A percentile compares a stretch with the other conserved stretches of the same genome.
These are phyloP conservation scores for Macrotis lagotis DNA, from an alignment of 2,113 vertebrate species.

Conservation along the genomic window DNA sequence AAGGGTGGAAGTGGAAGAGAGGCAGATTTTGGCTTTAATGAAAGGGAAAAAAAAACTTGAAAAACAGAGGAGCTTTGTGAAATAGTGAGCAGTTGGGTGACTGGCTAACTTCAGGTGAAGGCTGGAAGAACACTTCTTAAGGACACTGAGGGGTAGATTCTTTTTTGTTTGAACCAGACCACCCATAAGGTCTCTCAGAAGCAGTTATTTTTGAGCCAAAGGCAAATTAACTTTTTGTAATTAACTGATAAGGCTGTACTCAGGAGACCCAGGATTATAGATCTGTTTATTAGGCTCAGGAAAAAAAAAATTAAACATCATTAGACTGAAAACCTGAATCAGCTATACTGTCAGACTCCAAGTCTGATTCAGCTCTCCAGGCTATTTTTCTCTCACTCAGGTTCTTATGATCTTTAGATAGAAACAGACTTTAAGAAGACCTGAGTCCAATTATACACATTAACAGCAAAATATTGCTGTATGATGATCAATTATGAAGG, in stretches of 20 bases:
- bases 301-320: neutral
- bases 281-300: neutral
- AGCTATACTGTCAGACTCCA: neutral
- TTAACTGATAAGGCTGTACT: neutral
- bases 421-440: too few species aligned
- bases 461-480: too few species aligned
- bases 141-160: neutral
- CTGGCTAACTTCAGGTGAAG: neutral
- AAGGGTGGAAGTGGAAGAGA: neutral
- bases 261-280: neutral
- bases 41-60: neutral
- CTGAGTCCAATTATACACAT: too few species aligned
- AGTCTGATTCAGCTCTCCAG: neutral
- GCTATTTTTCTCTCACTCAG: neutral
- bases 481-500: too few species aligned
- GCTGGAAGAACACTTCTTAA: neutral
- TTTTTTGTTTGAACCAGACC: neutral
- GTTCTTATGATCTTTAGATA: too few species aligned
- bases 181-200: neutral
- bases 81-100: neutral
- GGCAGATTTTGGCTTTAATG: neutral
- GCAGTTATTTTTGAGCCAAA: neutral
- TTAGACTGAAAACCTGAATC: neutral
- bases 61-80: neutral
- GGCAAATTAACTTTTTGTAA: neutral